Conservation (phyloP, 2,113 vertebrate species). For the Malurus elegans region DNA sequence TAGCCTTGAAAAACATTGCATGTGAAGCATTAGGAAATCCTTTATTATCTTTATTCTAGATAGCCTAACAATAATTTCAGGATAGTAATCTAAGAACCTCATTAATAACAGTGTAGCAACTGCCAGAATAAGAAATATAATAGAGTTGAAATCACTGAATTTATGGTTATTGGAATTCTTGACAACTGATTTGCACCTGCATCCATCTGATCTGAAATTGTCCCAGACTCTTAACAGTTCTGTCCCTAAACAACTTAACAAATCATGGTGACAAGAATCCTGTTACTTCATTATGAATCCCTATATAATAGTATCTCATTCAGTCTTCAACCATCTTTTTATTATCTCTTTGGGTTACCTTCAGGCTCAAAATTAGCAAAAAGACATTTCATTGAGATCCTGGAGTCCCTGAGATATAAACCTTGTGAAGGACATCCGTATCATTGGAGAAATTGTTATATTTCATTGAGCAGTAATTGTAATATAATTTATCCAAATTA, state of each 20-base stretch:
- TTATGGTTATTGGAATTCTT: background rate
- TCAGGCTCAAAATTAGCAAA: slow-evolving; percentile 27
- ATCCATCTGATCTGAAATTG: background rate
- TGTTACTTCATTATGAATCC: background rate
- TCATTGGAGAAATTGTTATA: background rate
- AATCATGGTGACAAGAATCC: background rate
- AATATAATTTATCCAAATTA: slow-evolving; percentile 15
- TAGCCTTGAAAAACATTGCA: background rate
- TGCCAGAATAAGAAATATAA: background rate
- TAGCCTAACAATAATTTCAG: background rate
- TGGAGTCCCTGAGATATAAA: background rate
- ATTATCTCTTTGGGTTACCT: background rate
- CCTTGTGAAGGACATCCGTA: background rate
- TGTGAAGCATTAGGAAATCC: background rate
- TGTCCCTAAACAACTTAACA: background rate
- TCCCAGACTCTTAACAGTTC: background rate
- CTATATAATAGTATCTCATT: background rate
- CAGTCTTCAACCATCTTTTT: background rate
- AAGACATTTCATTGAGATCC: background rate
- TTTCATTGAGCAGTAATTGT: slow-evolving; percentile 4
- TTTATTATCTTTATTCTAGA: background rate
- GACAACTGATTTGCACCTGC: background rate
- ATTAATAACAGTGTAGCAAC: background rate
- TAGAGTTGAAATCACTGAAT: background rate
- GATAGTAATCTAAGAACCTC: background rate